Percentiles rank a stretch among this genome's conserved stretches.
These are phyloP conservation scores for Chrysocyon brachyurus DNA, from an alignment of 2,797 vertebrate genomes.

Conservation along the genomic window DNA sequence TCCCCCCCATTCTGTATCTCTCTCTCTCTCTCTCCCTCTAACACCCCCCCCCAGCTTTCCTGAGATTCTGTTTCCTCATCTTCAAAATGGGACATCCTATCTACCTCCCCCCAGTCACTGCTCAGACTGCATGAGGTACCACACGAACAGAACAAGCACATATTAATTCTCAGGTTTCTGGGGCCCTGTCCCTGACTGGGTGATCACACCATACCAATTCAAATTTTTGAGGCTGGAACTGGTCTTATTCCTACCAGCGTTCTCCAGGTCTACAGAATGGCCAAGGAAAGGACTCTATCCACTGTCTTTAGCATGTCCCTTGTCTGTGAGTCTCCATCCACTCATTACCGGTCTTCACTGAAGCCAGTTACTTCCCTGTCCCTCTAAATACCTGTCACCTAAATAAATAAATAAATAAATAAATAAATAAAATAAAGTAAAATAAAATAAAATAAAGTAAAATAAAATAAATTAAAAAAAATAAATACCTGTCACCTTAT, in stretches of 20 bases:
- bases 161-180: neutral
- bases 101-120: neutral
- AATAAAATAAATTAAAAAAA: no score
- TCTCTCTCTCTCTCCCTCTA: neutral
- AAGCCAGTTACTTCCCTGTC: neutral
- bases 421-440: no score
- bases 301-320: accelerated
- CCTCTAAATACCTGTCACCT: neutral
- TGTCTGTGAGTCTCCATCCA: neutral
- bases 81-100: neutral
- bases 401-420: no score
- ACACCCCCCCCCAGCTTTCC: neutral
- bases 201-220: neutral
- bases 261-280: neutral
- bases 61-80: neutral
- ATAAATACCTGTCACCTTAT: neutral
- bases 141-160: neutral
- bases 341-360: neutral
- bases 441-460: no score
- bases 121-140: neutral
- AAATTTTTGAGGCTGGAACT: neutral
- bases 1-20: no score
- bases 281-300: neutral
- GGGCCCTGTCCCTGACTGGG: neutral
- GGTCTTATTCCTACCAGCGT: neutral